Evolutionary conservation across 2,888 invertebrate species (phyloP).

Genomic region (Drepana falcataria): DNA sequence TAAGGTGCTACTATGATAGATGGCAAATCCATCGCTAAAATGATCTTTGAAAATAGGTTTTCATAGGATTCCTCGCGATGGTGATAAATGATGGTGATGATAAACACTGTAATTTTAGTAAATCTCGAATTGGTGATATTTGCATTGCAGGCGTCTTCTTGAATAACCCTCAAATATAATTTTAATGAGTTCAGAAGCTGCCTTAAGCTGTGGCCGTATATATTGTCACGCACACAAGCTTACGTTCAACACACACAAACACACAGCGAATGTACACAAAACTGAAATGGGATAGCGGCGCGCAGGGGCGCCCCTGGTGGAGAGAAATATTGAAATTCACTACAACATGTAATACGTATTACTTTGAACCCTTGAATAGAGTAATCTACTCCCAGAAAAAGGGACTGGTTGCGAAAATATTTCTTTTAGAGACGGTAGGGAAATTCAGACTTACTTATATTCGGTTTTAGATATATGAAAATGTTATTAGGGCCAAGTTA

Average conservation of each 20-base stretch:
- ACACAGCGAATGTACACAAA: neutral
- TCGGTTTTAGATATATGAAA: too few species aligned
- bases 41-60: too few species aligned
- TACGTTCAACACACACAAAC: neutral
- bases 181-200: neutral
- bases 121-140: too few species aligned
- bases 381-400: neutral
- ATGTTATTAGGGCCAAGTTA: too few species aligned
- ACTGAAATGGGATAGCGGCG: neutral
- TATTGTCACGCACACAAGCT: neutral
- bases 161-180: too few species aligned
- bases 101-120: too few species aligned
- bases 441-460: too few species aligned
- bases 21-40: too few species aligned
- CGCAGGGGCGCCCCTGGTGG: neutral
- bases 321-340: conserved; percentile 2
- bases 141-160: too few species aligned
- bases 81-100: too few species aligned
- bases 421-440: neutral
- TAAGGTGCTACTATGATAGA: too few species aligned
- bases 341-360: neutral
- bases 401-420: neutral
- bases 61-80: too few species aligned
- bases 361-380: neutral
- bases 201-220: neutral